phyloP scores from a whole-genome alignment of 2,888 invertebrate genomes.

The Zonitis immaculata region DNA sequence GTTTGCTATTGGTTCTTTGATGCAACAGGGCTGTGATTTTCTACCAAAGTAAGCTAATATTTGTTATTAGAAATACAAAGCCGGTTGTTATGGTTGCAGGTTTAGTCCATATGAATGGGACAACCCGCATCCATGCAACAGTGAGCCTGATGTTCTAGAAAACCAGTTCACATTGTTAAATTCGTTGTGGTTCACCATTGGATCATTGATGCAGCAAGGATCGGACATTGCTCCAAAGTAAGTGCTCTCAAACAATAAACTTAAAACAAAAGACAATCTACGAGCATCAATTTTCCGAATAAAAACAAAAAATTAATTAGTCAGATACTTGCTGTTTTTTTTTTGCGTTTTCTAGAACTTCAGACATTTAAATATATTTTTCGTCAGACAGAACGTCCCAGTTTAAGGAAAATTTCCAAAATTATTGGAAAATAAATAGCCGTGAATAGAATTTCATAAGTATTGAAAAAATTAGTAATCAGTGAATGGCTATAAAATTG shows the following conservation, averaged over 20 bases:
- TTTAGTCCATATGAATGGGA: constrained; percentile 93
- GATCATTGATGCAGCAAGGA: constrained; percentile 89
- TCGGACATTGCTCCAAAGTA: constrained; percentile 89
- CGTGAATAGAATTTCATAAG: too few species aligned
- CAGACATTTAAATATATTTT: constrained; percentile 33
- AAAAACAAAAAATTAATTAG: too few species aligned
- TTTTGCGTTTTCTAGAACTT: constrained; percentile 45
- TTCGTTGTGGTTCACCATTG: constrained; percentile 93
- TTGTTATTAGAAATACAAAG: constrained; percentile 16
- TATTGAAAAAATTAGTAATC: too few species aligned
- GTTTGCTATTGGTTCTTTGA: constrained; percentile 93
- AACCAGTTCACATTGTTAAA: constrained; percentile 88
- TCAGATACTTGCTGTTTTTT: constrained; percentile 1
- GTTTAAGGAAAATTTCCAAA: too few species aligned
- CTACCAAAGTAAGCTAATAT: constrained; percentile 75
- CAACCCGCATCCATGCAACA: constrained; percentile 79
- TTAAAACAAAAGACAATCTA: constrained; percentile 14
- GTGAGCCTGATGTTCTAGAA: constrained; percentile 79
- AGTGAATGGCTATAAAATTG: too few species aligned
- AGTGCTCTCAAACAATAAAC: constrained; percentile 54
- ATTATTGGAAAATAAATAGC: too few species aligned
- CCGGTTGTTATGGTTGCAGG: constrained; percentile 55
- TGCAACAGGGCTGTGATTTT: constrained; percentile 96
- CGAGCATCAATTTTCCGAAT: constrained; percentile 16
- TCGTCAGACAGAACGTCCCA: too few species aligned